Conservation (phyloP, 1,140 invertebrate species). For the Cydia splendana region DNA sequence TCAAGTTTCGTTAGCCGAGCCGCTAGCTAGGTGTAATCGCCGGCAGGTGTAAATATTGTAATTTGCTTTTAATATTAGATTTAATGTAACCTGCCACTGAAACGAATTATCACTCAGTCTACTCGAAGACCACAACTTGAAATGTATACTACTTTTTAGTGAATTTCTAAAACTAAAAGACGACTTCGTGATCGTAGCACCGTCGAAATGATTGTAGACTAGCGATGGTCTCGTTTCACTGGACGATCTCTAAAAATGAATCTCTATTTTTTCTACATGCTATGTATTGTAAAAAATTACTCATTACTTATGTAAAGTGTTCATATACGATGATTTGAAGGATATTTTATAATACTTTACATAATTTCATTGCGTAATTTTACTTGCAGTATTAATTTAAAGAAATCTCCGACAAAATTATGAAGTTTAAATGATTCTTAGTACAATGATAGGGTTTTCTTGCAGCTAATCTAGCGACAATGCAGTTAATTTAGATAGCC, state of each 20-base stretch:
- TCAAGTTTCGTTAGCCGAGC: neutral
- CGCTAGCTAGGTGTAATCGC: constrained; percentile 51
- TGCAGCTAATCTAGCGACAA: constrained; percentile 3
- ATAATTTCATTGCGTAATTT: constrained; percentile 33
- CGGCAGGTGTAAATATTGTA: constrained; percentile 76
- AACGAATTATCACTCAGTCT: constrained; percentile 73
- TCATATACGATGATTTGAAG: constrained; percentile 64
- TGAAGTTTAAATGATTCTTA: neutral
- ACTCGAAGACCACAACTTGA: constrained; percentile 27
- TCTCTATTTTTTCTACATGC: constrained; percentile 79
- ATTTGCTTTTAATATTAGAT: constrained; percentile 73
- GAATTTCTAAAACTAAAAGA: neutral
- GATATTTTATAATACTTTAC: constrained; percentile 48
- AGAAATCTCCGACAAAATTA: neutral
- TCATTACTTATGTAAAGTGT: constrained; percentile 74
- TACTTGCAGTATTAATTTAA: constrained; percentile 28
- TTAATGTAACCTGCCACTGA: constrained; percentile 69
- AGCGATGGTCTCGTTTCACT: constrained; percentile 77
- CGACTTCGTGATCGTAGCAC: neutral
- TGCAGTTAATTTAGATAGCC: constrained; percentile 59
- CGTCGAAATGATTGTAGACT: constrained; percentile 38
- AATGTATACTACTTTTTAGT: neutral
- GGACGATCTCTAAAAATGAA: constrained; percentile 76
- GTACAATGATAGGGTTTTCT: constrained; percentile 27
- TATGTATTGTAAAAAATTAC: constrained; percentile 77